phyloP scores from a whole-genome alignment of 2,113 vertebrate genomes.

The Archilochus colubris region DNA sequence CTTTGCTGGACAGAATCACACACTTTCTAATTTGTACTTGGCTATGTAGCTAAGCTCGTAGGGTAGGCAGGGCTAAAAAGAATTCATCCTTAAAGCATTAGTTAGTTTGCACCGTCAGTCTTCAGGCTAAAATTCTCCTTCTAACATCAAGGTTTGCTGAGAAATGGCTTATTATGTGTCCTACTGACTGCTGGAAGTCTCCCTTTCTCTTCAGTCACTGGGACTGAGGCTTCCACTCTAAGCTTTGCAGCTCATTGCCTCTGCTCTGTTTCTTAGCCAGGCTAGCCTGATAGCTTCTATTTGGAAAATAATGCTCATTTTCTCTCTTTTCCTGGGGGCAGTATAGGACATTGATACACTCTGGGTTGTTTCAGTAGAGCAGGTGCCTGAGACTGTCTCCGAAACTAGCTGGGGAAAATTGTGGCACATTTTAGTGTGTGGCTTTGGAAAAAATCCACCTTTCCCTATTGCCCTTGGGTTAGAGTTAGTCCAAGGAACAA shows the following conservation, averaged over 20 bases:
- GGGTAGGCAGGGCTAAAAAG: neutral
- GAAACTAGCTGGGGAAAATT: neutral
- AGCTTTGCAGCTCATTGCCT: neutral
- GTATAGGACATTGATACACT: neutral
- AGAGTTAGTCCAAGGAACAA: neutral
- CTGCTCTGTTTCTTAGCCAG: neutral
- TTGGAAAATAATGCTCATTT: neutral
- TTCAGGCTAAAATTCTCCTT: constrained; percentile 5
- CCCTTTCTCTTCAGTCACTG: neutral
- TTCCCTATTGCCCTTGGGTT: neutral
- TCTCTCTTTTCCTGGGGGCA: neutral
- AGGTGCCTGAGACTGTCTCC: neutral
- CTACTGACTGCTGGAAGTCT: neutral
- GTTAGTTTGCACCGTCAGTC: neutral
- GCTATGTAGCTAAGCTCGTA: rapidly evolving
- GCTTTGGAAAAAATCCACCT: neutral
- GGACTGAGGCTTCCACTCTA: neutral
- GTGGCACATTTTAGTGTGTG: neutral
- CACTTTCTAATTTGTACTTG: neutral
- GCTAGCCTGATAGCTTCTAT: neutral
- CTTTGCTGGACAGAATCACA: neutral
- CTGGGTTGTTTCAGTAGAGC: neutral
- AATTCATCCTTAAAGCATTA: neutral
- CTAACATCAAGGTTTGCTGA: neutral
- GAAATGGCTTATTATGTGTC: neutral